These are phyloP conservation scores for Knipowitschia caucasica DNA, from an alignment of 2,797 vertebrate species.

Conservation along the genomic window DNA sequence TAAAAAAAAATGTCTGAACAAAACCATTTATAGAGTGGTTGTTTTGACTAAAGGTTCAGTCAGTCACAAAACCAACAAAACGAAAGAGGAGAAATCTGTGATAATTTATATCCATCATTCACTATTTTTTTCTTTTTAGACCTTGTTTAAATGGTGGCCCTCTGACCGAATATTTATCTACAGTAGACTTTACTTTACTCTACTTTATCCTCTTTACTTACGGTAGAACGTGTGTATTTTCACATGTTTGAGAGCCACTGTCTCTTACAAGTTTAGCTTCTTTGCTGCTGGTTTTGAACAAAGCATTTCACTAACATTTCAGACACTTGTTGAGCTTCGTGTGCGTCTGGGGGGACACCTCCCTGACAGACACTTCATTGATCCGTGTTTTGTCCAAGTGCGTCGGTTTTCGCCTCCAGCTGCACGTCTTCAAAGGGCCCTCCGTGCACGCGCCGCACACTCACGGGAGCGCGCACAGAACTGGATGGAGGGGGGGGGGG, in stretches of 20 bases:
- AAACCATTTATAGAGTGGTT: too few relatives aligned
- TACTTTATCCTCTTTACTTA: neutral
- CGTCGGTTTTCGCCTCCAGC: neutral
- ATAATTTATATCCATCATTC: too few relatives aligned
- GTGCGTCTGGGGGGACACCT: constrained; percentile 5
- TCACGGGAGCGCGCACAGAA: neutral
- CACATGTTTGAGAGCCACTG: too few relatives aligned
- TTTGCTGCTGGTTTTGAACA: neutral
- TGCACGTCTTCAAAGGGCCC: neutral
- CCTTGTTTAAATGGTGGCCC: too few relatives aligned
- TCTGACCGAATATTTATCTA: too few relatives aligned
- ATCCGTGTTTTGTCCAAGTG: constrained; percentile 7
- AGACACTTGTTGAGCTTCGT: neutral
- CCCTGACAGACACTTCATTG: constrained; percentile 2
- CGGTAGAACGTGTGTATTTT: too few relatives aligned
- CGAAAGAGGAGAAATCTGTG: too few relatives aligned
- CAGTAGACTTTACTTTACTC: neutral
- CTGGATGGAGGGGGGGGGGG: constrained; percentile 29
- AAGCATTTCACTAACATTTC: neutral
- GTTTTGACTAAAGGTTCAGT: too few relatives aligned
- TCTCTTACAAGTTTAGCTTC: too few relatives aligned
- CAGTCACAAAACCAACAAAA: too few relatives aligned
- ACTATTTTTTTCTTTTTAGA: too few relatives aligned
- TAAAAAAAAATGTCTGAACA: too few relatives aligned
- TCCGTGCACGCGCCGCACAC: neutral